Evolutionary conservation across 2,797 vertebrate genomes (phyloP), one percentile per base, ranked within the genome.

Genomic region (Amazona ochrocephala): DNA sequence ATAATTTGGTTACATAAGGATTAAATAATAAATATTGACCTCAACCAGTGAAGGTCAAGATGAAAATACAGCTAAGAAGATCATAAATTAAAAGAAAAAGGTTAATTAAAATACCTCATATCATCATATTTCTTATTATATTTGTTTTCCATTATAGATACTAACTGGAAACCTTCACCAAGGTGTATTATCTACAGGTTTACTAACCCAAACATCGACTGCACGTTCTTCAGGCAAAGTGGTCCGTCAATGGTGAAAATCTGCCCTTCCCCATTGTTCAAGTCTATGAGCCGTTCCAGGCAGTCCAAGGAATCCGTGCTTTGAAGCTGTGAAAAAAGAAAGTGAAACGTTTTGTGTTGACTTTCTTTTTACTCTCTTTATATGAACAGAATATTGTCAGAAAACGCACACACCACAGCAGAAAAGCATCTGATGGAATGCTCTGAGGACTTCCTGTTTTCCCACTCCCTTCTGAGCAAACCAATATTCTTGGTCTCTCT

Each of bases 141-240:
- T 39, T 60, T 89, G 44, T 45, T 80, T 92, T 77, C 50, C 42
- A 83, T 70, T 41, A 15, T 8, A 86, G 58, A 84, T 54, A 42
- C 24, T 29, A 77, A 32, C 16, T 87, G 74, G 29, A 30, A 85
- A 74, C 58, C 37, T 84, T 74, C 61, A 77, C n/a, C 45, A 30
- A 74, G 50, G 20, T 17, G 20, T 20, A 4, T 32, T 41, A 71
- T 50, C 53, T 67, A 10, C 68, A 70, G 29, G 21, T 16, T 56
- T 83, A 97, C 98, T 94, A 93, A 99, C 99, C 99, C 99, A 97
- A 99, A 99, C 99, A 99, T 99, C 17, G 99, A 98, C 97, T 99
- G 99, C 6, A 99, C 99, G 50, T 99, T 99, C 97, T 99, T 99
- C 97, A 99, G 98, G 97, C 99, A 99, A 80, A 99, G 98, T 3